A percentile compares a stretch with the other conserved stretches of the same genome.
Evolutionary conservation across 2,888 invertebrate genomes (phyloP).

Genomic region (Pediacus dermestoides): DNA sequence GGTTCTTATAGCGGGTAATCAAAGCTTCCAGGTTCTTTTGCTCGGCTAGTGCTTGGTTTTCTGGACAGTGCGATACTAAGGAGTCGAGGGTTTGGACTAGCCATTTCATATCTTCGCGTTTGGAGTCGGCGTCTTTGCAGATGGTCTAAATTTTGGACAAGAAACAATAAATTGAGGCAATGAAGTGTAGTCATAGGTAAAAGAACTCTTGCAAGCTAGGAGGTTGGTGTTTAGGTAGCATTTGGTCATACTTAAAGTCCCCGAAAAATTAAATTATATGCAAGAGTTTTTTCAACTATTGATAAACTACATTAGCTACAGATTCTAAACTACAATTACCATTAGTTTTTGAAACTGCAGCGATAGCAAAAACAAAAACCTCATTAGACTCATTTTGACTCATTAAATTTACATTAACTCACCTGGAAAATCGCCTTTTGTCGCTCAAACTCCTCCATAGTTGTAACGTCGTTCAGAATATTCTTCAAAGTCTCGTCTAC

Average conservation of each 20-base stretch:
- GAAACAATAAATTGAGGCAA: too few relatives aligned
- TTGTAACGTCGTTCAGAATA: conserved; percentile 79
- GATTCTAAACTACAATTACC: conserved; percentile 45
- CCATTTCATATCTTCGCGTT: conserved; percentile 94
- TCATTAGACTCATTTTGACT: conserved; percentile 4
- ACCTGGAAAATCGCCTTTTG: conserved; percentile 89
- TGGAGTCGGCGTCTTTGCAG: conserved; percentile 84
- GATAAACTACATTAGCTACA: too few relatives aligned
- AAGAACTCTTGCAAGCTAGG: too few relatives aligned
- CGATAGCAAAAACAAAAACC: conserved; percentile 21
- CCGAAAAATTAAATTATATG: too few relatives aligned
- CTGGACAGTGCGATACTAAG: conserved; percentile 76
- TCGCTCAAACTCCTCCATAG: conserved; percentile 84
- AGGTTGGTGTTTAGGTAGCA: too few relatives aligned
- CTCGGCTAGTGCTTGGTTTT: conserved; percentile 74
- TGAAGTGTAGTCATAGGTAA: too few relatives aligned
- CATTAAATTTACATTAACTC: too few relatives aligned
- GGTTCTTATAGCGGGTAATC: conserved; percentile 82
- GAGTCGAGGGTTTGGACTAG: conserved; percentile 86
- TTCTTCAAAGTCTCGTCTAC: conserved; percentile 80
- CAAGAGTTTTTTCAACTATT: too few relatives aligned
- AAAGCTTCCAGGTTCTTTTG: conserved; percentile 78
- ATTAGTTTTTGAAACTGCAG: conserved; percentile 53
- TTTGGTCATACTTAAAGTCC: too few relatives aligned
- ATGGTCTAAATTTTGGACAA: conserved; percentile 74